phyloP scores from a whole-genome alignment of 2,113 vertebrate genomes.

The Pygoscelis antarcticus region DNA sequence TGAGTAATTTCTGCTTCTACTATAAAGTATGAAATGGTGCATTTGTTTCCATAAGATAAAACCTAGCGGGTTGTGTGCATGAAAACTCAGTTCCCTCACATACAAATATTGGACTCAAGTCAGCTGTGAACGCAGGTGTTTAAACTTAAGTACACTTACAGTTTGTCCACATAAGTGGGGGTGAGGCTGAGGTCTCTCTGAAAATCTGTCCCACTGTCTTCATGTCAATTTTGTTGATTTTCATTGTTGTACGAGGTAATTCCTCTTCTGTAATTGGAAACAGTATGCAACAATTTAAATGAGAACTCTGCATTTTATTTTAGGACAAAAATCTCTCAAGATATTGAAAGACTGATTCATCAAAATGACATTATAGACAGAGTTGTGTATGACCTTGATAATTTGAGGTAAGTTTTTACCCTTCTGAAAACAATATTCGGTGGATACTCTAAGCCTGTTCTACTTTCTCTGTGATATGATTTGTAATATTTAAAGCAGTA shows the following conservation, averaged over 20 bases:
- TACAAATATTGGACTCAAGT: neutral
- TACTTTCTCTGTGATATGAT: neutral
- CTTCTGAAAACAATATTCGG: neutral
- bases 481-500: neutral
- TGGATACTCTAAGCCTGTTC: neutral
- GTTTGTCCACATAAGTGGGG: neutral
- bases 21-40: neutral
- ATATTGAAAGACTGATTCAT: conserved; percentile 96
- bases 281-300: neutral
- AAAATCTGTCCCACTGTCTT: neutral
- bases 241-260: neutral
- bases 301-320: conserved; percentile 45
- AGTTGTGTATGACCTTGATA: conserved; percentile 94
- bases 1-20: neutral
- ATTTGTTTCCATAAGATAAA: neutral
- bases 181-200: neutral
- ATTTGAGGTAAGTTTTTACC: conserved; percentile 80
- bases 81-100: neutral
- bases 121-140: conserved; percentile 1
- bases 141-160: neutral
- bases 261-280: neutral
- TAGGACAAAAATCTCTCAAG: conserved; percentile 96
- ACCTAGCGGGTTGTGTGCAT: neutral
- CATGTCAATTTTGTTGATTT: neutral
- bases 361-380: conserved; percentile 94